phyloP scores from a whole-genome alignment of 2,888 invertebrate genomes.

The Meiosimyza decipiens region DNA sequence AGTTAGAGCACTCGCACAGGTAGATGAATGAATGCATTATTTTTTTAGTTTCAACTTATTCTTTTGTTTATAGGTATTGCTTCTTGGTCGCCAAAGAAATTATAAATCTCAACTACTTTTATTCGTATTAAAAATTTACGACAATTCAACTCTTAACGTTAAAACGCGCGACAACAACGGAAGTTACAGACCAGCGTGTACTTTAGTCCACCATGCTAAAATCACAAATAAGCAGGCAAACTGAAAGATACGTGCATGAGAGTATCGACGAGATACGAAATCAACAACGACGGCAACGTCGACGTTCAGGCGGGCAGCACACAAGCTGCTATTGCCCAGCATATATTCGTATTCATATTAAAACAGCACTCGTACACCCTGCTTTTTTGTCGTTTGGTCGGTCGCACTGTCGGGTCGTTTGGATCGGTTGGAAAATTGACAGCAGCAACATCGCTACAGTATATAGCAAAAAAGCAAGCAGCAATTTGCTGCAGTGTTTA shows the following conservation, averaged over 20 bases:
- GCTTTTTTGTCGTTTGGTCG: conserved; percentile 39
- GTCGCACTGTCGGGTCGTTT: conserved; percentile 16
- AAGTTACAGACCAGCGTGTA: conserved; percentile 50
- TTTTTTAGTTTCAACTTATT: neutral
- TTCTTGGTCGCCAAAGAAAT: too few species aligned
- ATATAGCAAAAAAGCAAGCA: neutral
- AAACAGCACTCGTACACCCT: neutral
- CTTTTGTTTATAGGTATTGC: neutral
- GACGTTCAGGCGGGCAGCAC: conserved; percentile 10
- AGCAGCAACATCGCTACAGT: conserved; percentile 20
- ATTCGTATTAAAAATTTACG: conserved; percentile 34
- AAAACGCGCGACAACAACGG: conserved; percentile 53
- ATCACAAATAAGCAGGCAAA: conserved; percentile 63
- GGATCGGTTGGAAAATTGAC: conserved; percentile 29
- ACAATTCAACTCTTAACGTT: conserved; percentile 45
- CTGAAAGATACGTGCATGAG: conserved; percentile 59
- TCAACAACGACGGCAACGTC: conserved; percentile 5
- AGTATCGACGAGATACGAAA: conserved; percentile 45
- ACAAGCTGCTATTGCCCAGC: conserved; percentile 3
- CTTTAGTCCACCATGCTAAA: conserved; percentile 62
- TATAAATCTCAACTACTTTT: too few species aligned
- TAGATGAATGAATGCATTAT: neutral
- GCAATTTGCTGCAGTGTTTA: neutral
- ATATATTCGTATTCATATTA: neutral
- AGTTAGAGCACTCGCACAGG: conserved; percentile 4